Base-by-base conservation (phyloP, 2,113 vertebrate species). In the Chelonoidis abingdonii region DNA sequence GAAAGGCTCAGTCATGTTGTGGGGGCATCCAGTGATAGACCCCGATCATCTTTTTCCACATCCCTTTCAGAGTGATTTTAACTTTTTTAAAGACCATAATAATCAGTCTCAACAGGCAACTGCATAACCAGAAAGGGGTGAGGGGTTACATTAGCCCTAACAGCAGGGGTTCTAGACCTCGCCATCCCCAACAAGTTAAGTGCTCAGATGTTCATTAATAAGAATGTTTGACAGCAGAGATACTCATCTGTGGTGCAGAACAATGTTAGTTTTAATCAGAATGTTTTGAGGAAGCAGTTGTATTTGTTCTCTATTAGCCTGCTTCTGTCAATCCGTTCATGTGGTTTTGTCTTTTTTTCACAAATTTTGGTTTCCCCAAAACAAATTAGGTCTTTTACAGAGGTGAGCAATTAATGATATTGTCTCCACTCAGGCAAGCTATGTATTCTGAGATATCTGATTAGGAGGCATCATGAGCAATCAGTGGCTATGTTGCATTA, bases 211-310 rank as follows among this genome's bases (percentile, higher is more conserved):
- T 75, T 94, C 86, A 76, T 96, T 92, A 86, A 91, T 65, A 95
- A 69, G 88, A 94, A 44, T 52, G 54, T 83, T 97, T 94, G 93
- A 89, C 91, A 95, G 53, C 10, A 76, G 81, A 91, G 65, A 76
- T 81, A 93, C 41, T 38, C 89, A 27, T 44, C 38, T 91, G 44
- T 85, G 86, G 47, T 94, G 53, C 83, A 65, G 86, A 94, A 72
- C 65, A 62, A 49, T 31, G 50, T 88, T 88, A 47, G 87, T 90
- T 72, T 82, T 79, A 95, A 89, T 95, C 90, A 89, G 89, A 54
- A 41, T 75, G 21, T 93, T 96, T 97, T 79, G 89, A 95, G 83
- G 41, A 72, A 95, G 86, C 79, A 78, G 80, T 62, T 89, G 4
- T 41, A 41, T 78, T 78, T 78, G 75, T 78, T 47, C 41, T 78